Evolutionary conservation across 1,140 invertebrate species (phyloP).

Genomic region (Plodia interpunctella): DNA sequence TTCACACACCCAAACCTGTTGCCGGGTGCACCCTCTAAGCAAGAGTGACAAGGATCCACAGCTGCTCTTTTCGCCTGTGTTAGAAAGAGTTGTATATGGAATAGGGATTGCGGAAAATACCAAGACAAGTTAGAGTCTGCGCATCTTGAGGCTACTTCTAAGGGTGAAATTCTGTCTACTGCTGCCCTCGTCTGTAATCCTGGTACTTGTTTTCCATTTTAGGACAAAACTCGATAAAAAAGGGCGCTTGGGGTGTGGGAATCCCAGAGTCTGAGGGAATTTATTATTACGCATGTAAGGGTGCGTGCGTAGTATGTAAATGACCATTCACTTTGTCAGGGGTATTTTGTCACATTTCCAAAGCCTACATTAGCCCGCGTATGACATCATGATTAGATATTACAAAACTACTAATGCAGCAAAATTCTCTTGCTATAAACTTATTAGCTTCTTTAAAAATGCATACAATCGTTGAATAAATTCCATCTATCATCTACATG

Average conservation of each 20-base stretch:
- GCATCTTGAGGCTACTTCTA: slow-evolving; percentile 58
- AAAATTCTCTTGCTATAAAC: not conserved
- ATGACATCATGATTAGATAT: too few relatives aligned
- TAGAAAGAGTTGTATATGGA: slow-evolving; percentile 63
- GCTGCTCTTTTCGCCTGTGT: slow-evolving; percentile 22
- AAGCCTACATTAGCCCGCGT: too few relatives aligned
- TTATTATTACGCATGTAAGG: slow-evolving; percentile 34
- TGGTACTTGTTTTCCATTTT: slow-evolving; percentile 76
- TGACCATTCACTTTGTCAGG: not conserved
- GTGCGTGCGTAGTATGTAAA: slow-evolving; percentile 39
- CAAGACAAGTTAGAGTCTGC: slow-evolving; percentile 65
- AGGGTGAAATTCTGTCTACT: slow-evolving; percentile 55
- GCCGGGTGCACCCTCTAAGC: slow-evolving; percentile 43
- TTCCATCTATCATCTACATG: slow-evolving; percentile 7
- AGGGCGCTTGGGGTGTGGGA: slow-evolving; percentile 42
- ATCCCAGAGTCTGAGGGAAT: slow-evolving; percentile 22
- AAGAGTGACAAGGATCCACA: slow-evolving; percentile 46
- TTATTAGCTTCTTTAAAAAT: not conserved
- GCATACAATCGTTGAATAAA: slow-evolving; percentile 13
- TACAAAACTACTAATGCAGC: too few relatives aligned
- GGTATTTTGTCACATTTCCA: too few relatives aligned
- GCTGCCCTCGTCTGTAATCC: slow-evolving; percentile 44
- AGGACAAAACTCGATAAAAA: slow-evolving; percentile 77
- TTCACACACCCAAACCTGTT: slow-evolving; percentile 40
- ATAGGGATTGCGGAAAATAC: slow-evolving; percentile 33